Base-by-base conservation (phyloP, 2,113 vertebrate genomes). In the Equus quagga region DNA sequence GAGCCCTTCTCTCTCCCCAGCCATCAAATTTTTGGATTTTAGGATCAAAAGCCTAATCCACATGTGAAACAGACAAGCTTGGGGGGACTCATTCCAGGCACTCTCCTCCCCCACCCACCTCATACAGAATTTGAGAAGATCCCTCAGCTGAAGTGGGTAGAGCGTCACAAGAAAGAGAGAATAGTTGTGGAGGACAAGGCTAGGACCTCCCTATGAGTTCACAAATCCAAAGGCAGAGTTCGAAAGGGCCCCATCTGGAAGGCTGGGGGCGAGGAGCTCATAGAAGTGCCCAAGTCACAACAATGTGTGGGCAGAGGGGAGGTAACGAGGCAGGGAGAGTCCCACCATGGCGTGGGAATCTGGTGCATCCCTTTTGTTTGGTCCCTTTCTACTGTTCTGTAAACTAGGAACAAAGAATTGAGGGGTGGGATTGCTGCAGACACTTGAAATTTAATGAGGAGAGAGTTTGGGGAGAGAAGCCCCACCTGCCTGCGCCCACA, bases 61-160 rank as follows among this genome's bases (percentile, higher is more conserved):
- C 12, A 19, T 44, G 31, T 69, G 51, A 56, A 54, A 36, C 44
- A 26, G 46, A 69, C 19, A 60, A 17, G 65, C 13, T 2, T 10
- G 13, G 2, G 5, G 23, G 24, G 49, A 19, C 54, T 36, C 2
- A 4, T 12, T 58, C 8, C 6, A 33, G 60, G 80, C 0, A 13
- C 33, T 44, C 15, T 3, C 9, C 1, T 3, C 36, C 18, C 60
- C 62, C 3, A 12, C 17, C 15, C 2, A 6, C 24, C 12, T 56
- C 41, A 8, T 31, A n/a, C 4, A 28, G 31, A 70, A 51, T 17
- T 7, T 36, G 33, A 91, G 54, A 89, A 6, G 54, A n/a, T 19
- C 8, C 21, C 73, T 51, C 36, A 28, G 73, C 24, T 56, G 0
- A 23, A 78, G 64, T 9, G 28, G 33, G 23, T 54, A 89, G 19